phyloP scores from a whole-genome alignment of 1,140 invertebrate genomes.

The Theocolax elegans region DNA sequence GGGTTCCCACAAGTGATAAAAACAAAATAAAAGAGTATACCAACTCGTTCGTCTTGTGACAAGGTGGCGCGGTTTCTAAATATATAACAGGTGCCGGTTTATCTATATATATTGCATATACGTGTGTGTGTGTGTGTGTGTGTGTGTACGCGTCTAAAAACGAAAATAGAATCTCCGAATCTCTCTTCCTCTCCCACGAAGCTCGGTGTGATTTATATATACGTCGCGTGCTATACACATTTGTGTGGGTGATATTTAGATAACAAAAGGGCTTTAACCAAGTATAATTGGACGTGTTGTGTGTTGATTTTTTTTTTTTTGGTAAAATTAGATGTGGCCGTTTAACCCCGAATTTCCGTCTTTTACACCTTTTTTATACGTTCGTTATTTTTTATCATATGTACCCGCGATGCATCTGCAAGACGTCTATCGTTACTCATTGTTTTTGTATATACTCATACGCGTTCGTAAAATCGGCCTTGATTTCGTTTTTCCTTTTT shows the following conservation, averaged over 20 bases:
- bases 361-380: too few species aligned
- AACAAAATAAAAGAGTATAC: constrained; percentile 50
- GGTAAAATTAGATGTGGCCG: constrained; percentile 11
- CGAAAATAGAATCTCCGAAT: constrained; percentile 51
- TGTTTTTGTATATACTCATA: too few species aligned
- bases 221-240: neutral
- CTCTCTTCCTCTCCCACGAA: constrained; percentile 53
- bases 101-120: neutral
- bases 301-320: constrained; percentile 29
- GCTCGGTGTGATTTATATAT: too few species aligned
- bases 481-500: too few species aligned
- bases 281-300: neutral
- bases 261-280: constrained; percentile 28
- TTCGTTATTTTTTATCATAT: too few species aligned
- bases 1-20: neutral
- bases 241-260: neutral
- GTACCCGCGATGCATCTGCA: too few species aligned
- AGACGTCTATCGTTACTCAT: too few species aligned
- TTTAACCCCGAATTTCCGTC: too few species aligned
- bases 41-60: constrained; percentile 39
- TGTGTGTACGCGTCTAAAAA: neutral
- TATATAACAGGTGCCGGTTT: constrained; percentile 52
- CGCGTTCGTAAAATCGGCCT: too few species aligned
- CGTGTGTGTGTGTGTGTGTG: neutral
- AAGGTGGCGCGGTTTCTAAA: constrained; percentile 54